Base-by-base conservation (phyloP, 2,797 vertebrate genomes). In the Aeoliscus strigatus region DNA sequence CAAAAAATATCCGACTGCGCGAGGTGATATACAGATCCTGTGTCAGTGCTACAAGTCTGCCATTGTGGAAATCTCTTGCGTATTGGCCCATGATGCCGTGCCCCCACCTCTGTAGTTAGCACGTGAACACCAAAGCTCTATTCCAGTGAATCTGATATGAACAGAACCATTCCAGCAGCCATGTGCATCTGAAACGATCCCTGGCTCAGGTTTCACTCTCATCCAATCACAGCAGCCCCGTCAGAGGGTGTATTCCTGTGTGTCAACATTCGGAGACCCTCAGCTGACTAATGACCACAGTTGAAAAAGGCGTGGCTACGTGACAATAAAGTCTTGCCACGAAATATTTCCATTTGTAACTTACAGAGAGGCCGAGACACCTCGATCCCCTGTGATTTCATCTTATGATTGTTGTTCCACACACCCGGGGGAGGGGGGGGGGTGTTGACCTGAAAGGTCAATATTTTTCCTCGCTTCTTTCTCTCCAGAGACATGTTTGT, bases 121-220 rank as follows among this genome's bases (percentile, higher is more conserved):
- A 55, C 36, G 40, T 73, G 72, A 66, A 66, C 61, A 80, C 69
- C 77, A 79, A 74, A 68, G 61, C 53, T 60, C 42, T 47, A 61
- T 73, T 81, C 58, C 63, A 44, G 28, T 51, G 66, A 46, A 40
- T 34, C 15, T 33, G 35, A 34, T 26, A 30, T 14, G 49, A 70
- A 54, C 73, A 44, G 59, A 49, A 52, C 46, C 45, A 39, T 4
- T 32, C 5, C 28, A 51, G 8, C 62, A 67, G 68, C 79, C 80
- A 83, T 83, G 38, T 41, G 50, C 32, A 36, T 10, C 21, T 53
- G 27, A 18, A 41, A 54, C 58, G 1, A 59, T 31, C 42, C 47
- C 45, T 6, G 11, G 47, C 75, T 83, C 77, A 83, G 69, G 78
- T 83, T 78, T 79, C 47, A 51, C 40, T 74, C 29, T 67, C 16